A percentile compares a stretch with the other conserved stretches of the same genome.
Conservation (phyloP, 2,797 vertebrate species). For the Myripristis jacobus region DNA sequence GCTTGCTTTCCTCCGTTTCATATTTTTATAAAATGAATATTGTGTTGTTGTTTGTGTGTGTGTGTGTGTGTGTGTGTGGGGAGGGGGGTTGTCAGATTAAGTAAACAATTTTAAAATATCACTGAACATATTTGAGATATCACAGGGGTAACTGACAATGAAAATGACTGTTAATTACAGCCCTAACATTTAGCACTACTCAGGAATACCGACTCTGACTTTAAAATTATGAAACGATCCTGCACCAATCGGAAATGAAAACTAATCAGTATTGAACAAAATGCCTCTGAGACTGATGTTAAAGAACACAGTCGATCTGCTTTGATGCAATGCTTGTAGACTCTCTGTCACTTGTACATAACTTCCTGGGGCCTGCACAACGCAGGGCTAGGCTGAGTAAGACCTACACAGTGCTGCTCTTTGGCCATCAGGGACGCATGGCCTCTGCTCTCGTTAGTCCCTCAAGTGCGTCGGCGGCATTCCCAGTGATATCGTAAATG, state of each 20-base stretch:
- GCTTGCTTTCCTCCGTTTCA: too few species aligned
- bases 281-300: neutral
- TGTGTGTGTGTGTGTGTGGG: too few species aligned
- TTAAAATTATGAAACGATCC: neutral
- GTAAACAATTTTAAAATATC: too few species aligned
- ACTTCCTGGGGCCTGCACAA: neutral
- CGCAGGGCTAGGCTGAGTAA: neutral
- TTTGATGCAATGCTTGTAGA: neutral
- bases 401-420: slow-evolving; percentile 22
- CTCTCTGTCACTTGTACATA: neutral
- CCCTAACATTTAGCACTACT: neutral
- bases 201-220: neutral
- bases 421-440: slow-evolving; percentile 34
- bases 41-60: too few species aligned
- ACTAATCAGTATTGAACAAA: neutral
- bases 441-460: slow-evolving; percentile 50
- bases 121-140: too few species aligned
- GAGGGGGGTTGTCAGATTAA: too few species aligned
- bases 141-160: too few species aligned
- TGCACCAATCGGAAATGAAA: neutral
- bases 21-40: too few species aligned
- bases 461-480: slow-evolving; percentile 43
- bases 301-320: neutral
- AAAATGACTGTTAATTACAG: too few species aligned
- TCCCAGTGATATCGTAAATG: slow-evolving; percentile 55